Percentiles rank a stretch among this genome's conserved stretches.
phyloP scores from a whole-genome alignment of 2,888 invertebrate species.

The Phorcus lineatus region DNA sequence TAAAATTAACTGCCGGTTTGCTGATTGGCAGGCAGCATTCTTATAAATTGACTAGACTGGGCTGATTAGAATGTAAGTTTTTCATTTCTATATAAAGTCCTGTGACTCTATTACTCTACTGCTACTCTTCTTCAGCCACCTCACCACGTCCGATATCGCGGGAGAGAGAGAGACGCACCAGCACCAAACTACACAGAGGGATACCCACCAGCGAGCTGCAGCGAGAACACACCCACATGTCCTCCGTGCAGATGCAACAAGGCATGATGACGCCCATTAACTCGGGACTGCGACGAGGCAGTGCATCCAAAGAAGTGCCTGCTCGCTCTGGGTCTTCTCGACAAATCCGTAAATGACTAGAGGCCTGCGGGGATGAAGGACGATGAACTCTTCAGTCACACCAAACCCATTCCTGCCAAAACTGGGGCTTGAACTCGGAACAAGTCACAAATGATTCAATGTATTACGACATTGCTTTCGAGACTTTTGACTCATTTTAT shows the following conservation, averaged over 20 bases:
- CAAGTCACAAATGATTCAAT: background rate
- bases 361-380: slow-evolving; percentile 20
- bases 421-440: background rate
- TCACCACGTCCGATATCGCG: slow-evolving; percentile 72
- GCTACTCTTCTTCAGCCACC: slow-evolving; percentile 56
- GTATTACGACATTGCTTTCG: background rate
- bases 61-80: no score
- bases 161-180: slow-evolving; percentile 70
- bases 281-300: slow-evolving; percentile 67
- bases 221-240: slow-evolving; percentile 63
- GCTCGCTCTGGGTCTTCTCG: slow-evolving; percentile 65
- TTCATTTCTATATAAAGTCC: no score
- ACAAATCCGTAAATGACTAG: slow-evolving; percentile 58
- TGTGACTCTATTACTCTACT: background rate
- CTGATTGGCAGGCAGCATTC: no score
- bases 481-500: background rate
- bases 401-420: slow-evolving; percentile 21
- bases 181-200: slow-evolving; percentile 71
- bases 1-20: no score
- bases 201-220: slow-evolving; percentile 66
- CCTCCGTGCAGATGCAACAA: slow-evolving; percentile 63
- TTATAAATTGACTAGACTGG: no score
- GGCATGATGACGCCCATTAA: slow-evolving; percentile 58
- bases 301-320: slow-evolving; percentile 67
- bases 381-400: slow-evolving; percentile 19